Evolutionary conservation across 2,113 vertebrate genomes (phyloP).

Genomic region (Nesoenas mayeri): DNA sequence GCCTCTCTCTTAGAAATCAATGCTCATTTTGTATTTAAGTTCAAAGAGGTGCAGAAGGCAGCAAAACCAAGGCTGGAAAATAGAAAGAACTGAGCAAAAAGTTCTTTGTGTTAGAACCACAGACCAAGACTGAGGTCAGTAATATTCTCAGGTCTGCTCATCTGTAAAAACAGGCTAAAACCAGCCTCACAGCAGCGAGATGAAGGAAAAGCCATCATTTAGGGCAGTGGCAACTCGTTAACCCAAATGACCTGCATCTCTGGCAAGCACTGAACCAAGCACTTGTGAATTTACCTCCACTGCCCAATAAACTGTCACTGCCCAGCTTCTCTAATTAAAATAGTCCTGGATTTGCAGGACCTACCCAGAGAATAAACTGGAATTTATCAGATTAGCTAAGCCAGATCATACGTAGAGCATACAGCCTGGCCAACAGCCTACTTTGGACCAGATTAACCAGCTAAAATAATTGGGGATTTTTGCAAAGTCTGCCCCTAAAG

Average conservation of each 20-base stretch:
- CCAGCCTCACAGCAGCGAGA: not conserved
- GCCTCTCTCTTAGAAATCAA: not conserved
- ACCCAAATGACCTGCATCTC: constrained; percentile 61
- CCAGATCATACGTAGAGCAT: constrained; percentile 52
- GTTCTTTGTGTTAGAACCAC: not conserved
- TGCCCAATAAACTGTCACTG: constrained; percentile 60
- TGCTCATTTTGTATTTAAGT: not conserved
- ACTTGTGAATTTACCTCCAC: constrained; percentile 52
- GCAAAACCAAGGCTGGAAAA: not conserved
- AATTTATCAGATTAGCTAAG: constrained; percentile 72
- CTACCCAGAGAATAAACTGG: constrained; percentile 68
- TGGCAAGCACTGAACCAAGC: not conserved
- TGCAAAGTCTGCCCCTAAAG: constrained; percentile 69
- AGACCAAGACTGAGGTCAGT: not conserved
- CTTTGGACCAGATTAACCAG: constrained; percentile 68
- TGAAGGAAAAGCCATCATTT: constrained; percentile 44
- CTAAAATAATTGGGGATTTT: constrained; percentile 73
- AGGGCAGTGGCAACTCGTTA: constrained; percentile 55
- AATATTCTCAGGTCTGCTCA: not conserved
- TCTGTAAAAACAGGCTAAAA: constrained; percentile 30
- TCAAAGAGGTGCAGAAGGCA: not conserved
- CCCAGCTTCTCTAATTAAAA: constrained; percentile 66
- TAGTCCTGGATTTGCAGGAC: constrained; percentile 67
- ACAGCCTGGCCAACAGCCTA: constrained; percentile 69
- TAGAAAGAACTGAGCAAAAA: not conserved